Evolutionary conservation across 2,888 invertebrate genomes (phyloP).

Genomic region (Tinea pellionella): DNA sequence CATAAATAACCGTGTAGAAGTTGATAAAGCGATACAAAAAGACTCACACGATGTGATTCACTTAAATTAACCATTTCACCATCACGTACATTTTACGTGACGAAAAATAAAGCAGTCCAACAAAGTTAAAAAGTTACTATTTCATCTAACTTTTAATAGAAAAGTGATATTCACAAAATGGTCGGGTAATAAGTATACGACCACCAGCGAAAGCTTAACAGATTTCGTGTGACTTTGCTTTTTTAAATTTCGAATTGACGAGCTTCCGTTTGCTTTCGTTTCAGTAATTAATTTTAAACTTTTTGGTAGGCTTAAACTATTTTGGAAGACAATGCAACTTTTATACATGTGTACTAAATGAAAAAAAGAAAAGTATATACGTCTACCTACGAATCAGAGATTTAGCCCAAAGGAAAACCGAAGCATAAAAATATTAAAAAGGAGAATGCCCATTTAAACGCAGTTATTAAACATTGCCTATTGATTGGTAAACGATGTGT

Average conservation of each 20-base stretch:
- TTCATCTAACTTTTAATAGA: not conserved
- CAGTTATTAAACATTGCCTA: too few species aligned
- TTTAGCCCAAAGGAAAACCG: too few species aligned
- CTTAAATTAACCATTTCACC: constrained; percentile 12
- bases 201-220: not conserved
- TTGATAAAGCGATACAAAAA: not conserved
- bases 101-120: not conserved
- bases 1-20: not conserved
- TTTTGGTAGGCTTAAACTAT: too few species aligned
- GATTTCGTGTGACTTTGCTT: not conserved
- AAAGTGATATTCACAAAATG: not conserved
- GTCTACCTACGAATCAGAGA: too few species aligned
- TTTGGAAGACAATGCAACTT: too few species aligned
- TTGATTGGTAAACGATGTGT: too few species aligned
- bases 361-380: too few species aligned
- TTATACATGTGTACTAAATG: too few species aligned
- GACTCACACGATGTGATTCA: not conserved
- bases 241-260: not conserved
- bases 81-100: constrained; percentile 9
- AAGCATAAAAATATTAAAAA: too few species aligned
- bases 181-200: not conserved
- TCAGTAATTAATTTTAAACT: not conserved
- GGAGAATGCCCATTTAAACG: too few species aligned
- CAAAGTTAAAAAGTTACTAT: not conserved
- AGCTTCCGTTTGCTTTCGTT: not conserved